These are phyloP conservation scores for Varecia variegata DNA, from an alignment of 2,797 vertebrate species.

Conservation along the genomic window DNA sequence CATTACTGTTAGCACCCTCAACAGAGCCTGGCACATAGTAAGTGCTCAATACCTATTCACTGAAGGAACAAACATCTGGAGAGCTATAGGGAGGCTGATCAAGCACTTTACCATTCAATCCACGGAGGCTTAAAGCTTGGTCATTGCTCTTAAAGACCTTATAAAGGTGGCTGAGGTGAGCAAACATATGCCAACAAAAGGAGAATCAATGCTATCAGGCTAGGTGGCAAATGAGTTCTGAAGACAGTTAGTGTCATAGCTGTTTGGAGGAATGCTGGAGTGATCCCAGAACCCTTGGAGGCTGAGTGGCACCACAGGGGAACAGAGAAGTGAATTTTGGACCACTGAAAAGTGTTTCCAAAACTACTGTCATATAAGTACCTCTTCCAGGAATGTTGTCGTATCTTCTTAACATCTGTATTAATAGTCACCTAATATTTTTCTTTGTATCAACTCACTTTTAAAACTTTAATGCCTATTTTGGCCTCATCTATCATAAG, in stretches of 20 bases:
- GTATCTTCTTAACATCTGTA: not conserved
- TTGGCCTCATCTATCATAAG: slow-evolving; percentile 37
- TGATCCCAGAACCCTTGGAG: not conserved
- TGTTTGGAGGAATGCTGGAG: not conserved
- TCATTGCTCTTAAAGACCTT: slow-evolving; percentile 1
- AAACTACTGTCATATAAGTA: not conserved
- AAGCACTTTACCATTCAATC: not conserved
- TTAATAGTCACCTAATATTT: slow-evolving; percentile 12
- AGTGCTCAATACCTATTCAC: not conserved
- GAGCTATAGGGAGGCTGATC: not conserved
- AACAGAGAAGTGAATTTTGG: slow-evolving; percentile 27
- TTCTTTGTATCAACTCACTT: slow-evolving; percentile 6
- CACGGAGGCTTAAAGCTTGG: not conserved
- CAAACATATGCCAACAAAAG: not conserved
- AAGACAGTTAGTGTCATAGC: not conserved
- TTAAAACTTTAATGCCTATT: not conserved
- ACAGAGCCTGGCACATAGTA: not conserved
- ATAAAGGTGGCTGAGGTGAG: not conserved
- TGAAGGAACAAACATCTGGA: not conserved
- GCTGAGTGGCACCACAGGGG: not conserved
- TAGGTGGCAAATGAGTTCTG: not conserved
- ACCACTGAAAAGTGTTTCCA: not conserved
- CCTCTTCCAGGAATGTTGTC: not conserved
- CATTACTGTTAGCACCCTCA: not conserved
- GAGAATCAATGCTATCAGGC: not conserved